Conservation (phyloP, 2,113 vertebrate species). For the Engystomops pustulosus region DNA sequence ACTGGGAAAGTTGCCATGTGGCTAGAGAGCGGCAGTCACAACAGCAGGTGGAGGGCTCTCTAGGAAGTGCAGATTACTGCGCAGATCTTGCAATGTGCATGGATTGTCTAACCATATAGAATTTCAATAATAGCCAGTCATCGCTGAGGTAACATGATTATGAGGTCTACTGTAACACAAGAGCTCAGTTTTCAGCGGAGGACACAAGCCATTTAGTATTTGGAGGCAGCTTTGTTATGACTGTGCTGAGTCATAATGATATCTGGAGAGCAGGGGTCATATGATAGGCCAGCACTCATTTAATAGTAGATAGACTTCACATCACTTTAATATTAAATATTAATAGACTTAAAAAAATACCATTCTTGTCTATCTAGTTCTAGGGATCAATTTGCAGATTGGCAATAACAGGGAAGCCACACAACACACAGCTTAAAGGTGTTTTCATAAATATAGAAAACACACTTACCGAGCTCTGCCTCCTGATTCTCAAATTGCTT, state of each 20-base stretch:
- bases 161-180: conserved; percentile 28
- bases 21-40: neutral
- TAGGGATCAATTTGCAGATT: too few relatives aligned
- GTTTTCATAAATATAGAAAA: too few relatives aligned
- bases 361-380: too few relatives aligned
- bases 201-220: conserved; percentile 24
- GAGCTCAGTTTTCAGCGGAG: neutral
- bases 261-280: neutral
- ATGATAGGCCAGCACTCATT: neutral
- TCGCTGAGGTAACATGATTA: conserved; percentile 31
- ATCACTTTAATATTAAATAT: neutral
- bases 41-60: conserved; percentile 13
- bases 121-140: conserved; percentile 29
- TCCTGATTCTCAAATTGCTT: too few relatives aligned
- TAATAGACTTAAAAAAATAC: too few relatives aligned
- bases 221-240: neutral
- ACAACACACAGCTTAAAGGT: too few relatives aligned
- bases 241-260: neutral
- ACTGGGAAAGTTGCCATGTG: conserved; percentile 26
- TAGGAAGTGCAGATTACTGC: neutral
- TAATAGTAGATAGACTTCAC: neutral
- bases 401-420: too few relatives aligned
- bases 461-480: too few relatives aligned
- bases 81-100: neutral
- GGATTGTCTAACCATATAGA: conserved; percentile 14